Conservation (phyloP, 2,888 invertebrate species). For the Acronicta leporina region DNA sequence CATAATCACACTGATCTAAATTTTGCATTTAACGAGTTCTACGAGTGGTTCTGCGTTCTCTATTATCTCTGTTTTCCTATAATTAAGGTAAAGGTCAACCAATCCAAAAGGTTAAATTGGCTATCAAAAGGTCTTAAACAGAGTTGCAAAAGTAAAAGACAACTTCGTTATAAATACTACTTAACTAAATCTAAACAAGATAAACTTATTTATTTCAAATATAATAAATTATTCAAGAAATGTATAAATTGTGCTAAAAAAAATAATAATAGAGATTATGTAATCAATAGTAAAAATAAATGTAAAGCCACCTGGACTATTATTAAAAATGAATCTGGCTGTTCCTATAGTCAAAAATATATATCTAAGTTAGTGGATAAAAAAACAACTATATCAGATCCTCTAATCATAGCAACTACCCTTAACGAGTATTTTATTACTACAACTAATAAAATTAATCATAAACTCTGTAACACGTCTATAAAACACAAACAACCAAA, state of each 20-base stretch:
- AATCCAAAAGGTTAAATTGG: too few relatives aligned
- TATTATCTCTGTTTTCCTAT: too few relatives aligned
- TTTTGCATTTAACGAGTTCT: too few relatives aligned
- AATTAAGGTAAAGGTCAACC: too few relatives aligned
- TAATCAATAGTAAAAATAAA: slow-evolving; percentile 1
- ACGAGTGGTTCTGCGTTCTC: too few relatives aligned
- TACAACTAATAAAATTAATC: not conserved
- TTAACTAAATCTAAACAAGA: not conserved
- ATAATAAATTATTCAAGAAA: not conserved
- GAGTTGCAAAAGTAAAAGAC: not conserved
- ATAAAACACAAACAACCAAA: not conserved
- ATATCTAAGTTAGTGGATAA: not conserved
- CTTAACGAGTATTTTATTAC: not conserved
- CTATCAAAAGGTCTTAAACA: not conserved
- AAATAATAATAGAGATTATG: not conserved
- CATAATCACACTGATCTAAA: too few relatives aligned
- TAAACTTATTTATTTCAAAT: not conserved
- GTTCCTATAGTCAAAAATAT: not conserved
- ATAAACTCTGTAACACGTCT: too few relatives aligned
- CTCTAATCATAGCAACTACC: not conserved
- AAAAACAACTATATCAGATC: not conserved
- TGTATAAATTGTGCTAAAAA: not conserved
- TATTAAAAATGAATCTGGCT: not conserved
- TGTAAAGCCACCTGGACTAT: not conserved
- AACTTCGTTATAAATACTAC: not conserved